Evolutionary conservation across 2,113 vertebrate species (phyloP).

Genomic region (Ovibos moschatus): DNA sequence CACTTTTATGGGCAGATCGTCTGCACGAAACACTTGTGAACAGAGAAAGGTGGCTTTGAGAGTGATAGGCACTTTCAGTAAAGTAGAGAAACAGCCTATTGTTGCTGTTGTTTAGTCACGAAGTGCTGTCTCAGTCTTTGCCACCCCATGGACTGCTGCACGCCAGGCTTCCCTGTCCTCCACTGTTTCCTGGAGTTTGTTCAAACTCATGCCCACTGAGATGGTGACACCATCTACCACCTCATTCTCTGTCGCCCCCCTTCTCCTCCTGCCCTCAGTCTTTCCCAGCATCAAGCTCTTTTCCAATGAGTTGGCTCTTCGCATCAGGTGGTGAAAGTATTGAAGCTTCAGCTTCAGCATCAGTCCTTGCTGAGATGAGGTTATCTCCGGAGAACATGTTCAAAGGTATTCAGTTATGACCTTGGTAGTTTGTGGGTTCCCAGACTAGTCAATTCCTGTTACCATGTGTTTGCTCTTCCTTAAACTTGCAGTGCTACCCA

Average conservation of each 20-base stretch:
- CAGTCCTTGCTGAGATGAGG: background rate
- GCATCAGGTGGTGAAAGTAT: background rate
- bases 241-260: background rate
- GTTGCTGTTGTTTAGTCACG: background rate
- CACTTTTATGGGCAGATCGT: background rate
- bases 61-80: too few relatives aligned
- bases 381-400: background rate
- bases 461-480: background rate
- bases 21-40: background rate
- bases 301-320: background rate
- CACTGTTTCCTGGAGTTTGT: background rate
- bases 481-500: too few relatives aligned
- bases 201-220: background rate
- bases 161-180: background rate
- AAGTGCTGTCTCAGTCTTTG: background rate
- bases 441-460: background rate
- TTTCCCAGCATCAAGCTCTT: background rate
- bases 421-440: background rate
- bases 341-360: background rate
- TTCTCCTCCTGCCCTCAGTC: background rate
- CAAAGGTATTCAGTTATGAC: background rate
- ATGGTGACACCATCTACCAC: background rate
- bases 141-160: background rate
- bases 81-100: background rate
- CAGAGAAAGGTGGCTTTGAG: background rate